Evolutionary conservation across 1,140 invertebrate species (phyloP), one percentile per base, ranked within the genome.

Genomic region (Stegodyphus dumicola): DNA sequence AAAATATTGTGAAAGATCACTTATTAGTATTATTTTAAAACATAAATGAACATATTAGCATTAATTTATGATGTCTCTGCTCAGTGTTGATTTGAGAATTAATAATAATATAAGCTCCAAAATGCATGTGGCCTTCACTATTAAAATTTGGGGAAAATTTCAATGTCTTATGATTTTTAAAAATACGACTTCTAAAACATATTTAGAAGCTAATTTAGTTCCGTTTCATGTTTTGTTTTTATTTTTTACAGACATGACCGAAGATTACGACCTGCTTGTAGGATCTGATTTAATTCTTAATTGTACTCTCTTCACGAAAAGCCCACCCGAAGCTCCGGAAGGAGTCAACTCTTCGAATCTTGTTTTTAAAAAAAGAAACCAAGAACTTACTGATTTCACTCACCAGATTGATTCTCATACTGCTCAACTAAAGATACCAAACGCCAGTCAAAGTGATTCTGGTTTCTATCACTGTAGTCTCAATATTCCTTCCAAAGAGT

Each of bases 391-490:
- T 5, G 51, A 67, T 15, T 56, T 65, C 71, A 75, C 71, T 6
- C n/a, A 74, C 48, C 15, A 51, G 33, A 48, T 84, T 49, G 60
- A 77, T 67, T 9, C 18, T 54, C 66, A 49, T 5, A 83, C 53
- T 6, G 18, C 79, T 18, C 86, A 73, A 51, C 51, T 87, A 48
- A 33, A 10, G 15, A 77, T 84, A 49, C 71, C 71, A 5, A 56
- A 64, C 56, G 79, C 79, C 18, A n/a, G 48, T 13, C 33, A 60
- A 13, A 49, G 73, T 18, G 74, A 87, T 66, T 71, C 74, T 54
- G 86, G 86, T n/a, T 7, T 84, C 1, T 87, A 87, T 74, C 51
- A 77, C 33, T 87, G 86, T 18, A 56, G n/a, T 49, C 70, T 87
- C 7, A 53, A 79, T 17, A 64, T n/a, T 13, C 56, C 49, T 48